Evolutionary conservation across 2,888 invertebrate genomes (phyloP).

Genomic region (Nematopogon swammerdamellus): DNA sequence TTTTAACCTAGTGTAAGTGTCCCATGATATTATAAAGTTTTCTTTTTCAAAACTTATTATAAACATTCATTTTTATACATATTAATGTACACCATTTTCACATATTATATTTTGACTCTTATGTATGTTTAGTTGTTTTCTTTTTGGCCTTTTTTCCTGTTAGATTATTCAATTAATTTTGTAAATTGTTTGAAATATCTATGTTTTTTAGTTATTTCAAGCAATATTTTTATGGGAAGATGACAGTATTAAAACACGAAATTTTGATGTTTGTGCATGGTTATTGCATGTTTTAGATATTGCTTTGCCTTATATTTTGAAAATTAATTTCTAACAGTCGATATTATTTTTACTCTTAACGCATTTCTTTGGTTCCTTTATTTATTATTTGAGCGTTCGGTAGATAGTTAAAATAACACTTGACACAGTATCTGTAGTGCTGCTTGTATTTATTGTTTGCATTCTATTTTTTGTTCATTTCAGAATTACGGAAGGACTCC

Average conservation of each 20-base stretch:
- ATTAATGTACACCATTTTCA: not conserved
- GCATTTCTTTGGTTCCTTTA: slow-evolving; percentile 59
- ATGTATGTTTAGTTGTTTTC: slow-evolving; percentile 8
- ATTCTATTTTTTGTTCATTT: slow-evolving; percentile 36
- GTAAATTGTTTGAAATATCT: slow-evolving; percentile 1
- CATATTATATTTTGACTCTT: slow-evolving; percentile 8
- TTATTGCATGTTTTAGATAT: slow-evolving; percentile 48
- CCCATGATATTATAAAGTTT: not conserved
- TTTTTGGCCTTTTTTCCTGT: slow-evolving; percentile 5
- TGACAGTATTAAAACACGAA: slow-evolving; percentile 24
- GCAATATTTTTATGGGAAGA: slow-evolving; percentile 47
- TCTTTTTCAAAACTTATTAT: not conserved
- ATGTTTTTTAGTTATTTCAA: not conserved
- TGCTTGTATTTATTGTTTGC: slow-evolving; percentile 39
- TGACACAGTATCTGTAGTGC: slow-evolving; percentile 38
- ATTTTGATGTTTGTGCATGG: slow-evolving; percentile 43
- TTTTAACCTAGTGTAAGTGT: not conserved
- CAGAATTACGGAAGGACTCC: slow-evolving; percentile 43
- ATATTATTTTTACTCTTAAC: slow-evolving; percentile 39
- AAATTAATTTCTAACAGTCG: slow-evolving; percentile 36
- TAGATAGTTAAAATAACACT: slow-evolving; percentile 59
- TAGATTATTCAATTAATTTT: slow-evolving; percentile 1
- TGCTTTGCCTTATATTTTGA: slow-evolving; percentile 43
- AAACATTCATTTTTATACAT: not conserved
- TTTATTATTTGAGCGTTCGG: slow-evolving; percentile 45